Evolutionary conservation across 2,113 vertebrate species (phyloP), one percentile per base, ranked within the genome.

Genomic region (Oncorhynchus gorbuscha): DNA sequence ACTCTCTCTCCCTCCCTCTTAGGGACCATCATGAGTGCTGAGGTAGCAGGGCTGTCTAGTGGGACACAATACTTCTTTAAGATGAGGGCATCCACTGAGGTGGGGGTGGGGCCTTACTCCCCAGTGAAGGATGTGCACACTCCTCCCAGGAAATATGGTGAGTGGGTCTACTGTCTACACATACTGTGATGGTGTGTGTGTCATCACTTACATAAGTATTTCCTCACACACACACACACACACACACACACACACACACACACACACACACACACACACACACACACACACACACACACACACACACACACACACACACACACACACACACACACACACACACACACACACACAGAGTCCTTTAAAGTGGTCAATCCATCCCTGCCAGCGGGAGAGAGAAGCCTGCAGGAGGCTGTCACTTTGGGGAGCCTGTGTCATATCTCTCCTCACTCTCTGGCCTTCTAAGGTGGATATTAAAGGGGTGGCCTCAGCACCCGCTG

Each of bases 1-100:
- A 0, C 35, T 9, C 2, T 64, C 59, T 76, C 7, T 73, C 83
- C 68, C 20, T 32, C 77, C 81, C 83, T 58, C 0, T 70, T 85
- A 99, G 98, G 98, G 74, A 95, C 94, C 79, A 92, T 95, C 66
- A 96, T 94, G 89, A 99, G 95, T 78, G 88, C 95, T 4, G 96
- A 97, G 87, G 93, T 98, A 1, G 93, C 91, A 0, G 96, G 95
- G 75, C 90, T 99, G 68, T 93, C 95, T 81, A 95, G 96, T 12
- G 93, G 94, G 84, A 96, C 95, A 0, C 91, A 89, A 69, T 99
- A 99, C 85, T 98, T 96, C 91, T 98, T 99, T 91, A 99, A 98
- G 91, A 93, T 98, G 92, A 95, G 95, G 59, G 96, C 97, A 0
- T 96, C 94, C 78, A 99, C 97, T 0, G 92, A 96, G 2, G 93